Percentiles rank a stretch among this genome's conserved stretches.
Conservation (phyloP, 2,797 vertebrate species). For the Gallinago nigripennis region DNA sequence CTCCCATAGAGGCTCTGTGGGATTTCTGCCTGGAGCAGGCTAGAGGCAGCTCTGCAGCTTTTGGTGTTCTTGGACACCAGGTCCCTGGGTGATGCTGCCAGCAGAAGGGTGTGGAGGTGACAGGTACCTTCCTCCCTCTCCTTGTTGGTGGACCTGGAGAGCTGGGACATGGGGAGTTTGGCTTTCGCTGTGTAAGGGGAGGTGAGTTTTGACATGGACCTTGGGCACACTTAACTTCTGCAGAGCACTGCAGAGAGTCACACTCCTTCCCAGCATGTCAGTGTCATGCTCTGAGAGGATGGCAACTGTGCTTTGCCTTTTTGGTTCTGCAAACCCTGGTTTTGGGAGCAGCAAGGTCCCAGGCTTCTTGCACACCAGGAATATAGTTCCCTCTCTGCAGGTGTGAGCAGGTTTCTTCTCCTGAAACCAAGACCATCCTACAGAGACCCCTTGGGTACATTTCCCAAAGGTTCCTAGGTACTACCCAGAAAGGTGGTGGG, state of each 20-base stretch:
- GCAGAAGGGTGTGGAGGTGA: background rate
- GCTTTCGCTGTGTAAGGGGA: background rate
- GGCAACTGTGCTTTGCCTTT: background rate
- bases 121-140: background rate
- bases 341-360: background rate
- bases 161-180: background rate
- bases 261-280: background rate
- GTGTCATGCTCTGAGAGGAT: accelerated
- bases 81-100: background rate
- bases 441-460: background rate
- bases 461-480: background rate
- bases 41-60: background rate
- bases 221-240: accelerated
- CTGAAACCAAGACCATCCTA: background rate
- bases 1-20: background rate
- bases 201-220: background rate
- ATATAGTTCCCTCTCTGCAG: background rate
- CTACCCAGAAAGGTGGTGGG: accelerated
- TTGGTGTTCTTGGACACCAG: background rate
- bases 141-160: background rate
- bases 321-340: background rate
- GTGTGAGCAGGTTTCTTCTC: background rate
- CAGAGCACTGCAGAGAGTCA: background rate
- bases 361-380: background rate
- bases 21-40: background rate